Conservation (phyloP, 2,113 vertebrate genomes). For the Perca flavescens region DNA sequence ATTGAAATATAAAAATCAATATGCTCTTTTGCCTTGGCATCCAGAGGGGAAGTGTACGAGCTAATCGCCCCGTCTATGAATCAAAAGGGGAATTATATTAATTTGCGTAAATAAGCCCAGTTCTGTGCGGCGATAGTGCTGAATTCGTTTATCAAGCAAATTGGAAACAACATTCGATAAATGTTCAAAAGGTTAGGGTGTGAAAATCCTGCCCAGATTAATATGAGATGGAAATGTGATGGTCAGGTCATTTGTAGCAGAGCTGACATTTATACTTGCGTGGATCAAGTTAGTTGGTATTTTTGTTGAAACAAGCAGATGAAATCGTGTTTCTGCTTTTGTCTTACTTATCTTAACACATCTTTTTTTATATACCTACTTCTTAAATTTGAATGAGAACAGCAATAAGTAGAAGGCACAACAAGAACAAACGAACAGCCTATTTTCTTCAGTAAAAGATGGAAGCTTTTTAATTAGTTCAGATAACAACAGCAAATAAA, state of each 20-base stretch:
- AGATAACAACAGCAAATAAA: conserved; percentile 47
- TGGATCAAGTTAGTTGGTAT: conserved; percentile 22
- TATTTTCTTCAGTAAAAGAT: conserved; percentile 6
- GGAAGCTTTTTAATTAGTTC: conserved; percentile 48
- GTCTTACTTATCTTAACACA: background rate
- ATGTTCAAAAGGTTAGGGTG: conserved; percentile 55
- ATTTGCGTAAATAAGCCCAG: conserved; percentile 70
- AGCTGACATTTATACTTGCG: conserved; percentile 58
- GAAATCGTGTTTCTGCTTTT: conserved; percentile 11
- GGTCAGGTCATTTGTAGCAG: conserved; percentile 14
- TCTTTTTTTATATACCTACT: background rate
- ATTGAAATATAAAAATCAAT: conserved; percentile 78
- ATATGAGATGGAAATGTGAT: conserved; percentile 27
- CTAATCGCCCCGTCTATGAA: conserved; percentile 68
- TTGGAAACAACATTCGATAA: conserved; percentile 49
- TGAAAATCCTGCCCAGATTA: conserved; percentile 42
- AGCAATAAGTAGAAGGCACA: background rate
- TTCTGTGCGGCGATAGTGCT: conserved; percentile 29
- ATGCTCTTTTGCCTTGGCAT: conserved; percentile 39
- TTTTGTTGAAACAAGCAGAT: background rate
- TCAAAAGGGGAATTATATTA: conserved; percentile 73
- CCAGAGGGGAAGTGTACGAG: conserved; percentile 47
- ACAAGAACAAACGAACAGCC: conserved; percentile 31
- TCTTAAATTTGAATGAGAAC: conserved; percentile 4
- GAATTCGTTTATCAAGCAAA: conserved; percentile 64